Evolutionary conservation across 2,888 invertebrate genomes (phyloP).

Genomic region (Ochlodes sylvanus): DNA sequence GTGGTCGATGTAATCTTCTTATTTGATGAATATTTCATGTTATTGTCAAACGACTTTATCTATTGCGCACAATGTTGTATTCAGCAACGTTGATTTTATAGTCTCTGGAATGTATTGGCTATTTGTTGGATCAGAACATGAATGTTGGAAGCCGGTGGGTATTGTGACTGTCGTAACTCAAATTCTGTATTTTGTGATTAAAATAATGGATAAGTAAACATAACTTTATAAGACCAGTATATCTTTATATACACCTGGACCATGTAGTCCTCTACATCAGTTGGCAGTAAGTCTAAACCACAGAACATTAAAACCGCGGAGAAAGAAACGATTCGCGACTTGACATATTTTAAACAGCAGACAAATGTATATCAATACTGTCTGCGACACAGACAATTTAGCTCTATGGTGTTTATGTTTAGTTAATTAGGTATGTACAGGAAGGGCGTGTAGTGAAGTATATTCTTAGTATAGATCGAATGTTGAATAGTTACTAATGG

Average conservation of each 20-base stretch:
- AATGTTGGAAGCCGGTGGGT: slow-evolving; percentile 32
- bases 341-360: too few species aligned
- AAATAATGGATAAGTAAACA: slow-evolving; percentile 12
- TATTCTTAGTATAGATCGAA: slow-evolving; percentile 21
- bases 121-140: slow-evolving; percentile 41
- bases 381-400: not conserved
- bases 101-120: slow-evolving; percentile 42
- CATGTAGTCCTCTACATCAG: not conserved
- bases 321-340: too few species aligned
- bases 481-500: slow-evolving; percentile 49
- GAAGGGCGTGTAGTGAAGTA: slow-evolving; percentile 15
- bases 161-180: slow-evolving; percentile 27
- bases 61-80: slow-evolving; percentile 68
- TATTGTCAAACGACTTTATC: slow-evolving; percentile 77
- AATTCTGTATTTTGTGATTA: slow-evolving; percentile 22
- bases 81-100: slow-evolving; percentile 55
- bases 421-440: slow-evolving; percentile 11
- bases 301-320: too few species aligned
- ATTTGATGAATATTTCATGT: slow-evolving; percentile 81
- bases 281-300: not conserved
- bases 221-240: not conserved
- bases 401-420: not conserved
- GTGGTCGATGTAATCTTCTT: slow-evolving; percentile 59
- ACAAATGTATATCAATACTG: too few species aligned
- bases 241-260: not conserved